These are phyloP conservation scores for Eulimnadia texana DNA, from an alignment of 1,140 invertebrate genomes.

Conservation along the genomic window DNA sequence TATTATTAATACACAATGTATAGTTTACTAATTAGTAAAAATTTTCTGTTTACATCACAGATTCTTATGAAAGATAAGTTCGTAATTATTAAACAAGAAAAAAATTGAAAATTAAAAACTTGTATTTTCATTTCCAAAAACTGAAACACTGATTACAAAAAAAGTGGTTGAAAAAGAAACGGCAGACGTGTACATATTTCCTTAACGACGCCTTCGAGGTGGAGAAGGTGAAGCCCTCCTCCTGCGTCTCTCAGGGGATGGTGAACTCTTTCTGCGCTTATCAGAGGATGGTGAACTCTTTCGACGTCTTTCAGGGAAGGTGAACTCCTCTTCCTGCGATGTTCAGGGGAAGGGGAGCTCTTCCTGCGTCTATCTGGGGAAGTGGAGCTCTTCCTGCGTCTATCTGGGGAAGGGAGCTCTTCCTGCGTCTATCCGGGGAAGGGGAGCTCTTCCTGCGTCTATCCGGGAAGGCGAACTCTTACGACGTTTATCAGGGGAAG, in stretches of 20 bases:
- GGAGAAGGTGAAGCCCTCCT: constrained; percentile 41
- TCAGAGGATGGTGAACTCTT: background rate
- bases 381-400: background rate
- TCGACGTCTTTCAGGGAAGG: constrained; percentile 32
- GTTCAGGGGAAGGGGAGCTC: background rate
- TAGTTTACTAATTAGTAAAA: too few relatives aligned
- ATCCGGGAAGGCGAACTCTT: background rate
- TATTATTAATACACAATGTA: too few relatives aligned
- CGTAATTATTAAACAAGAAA: too few relatives aligned
- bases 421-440: background rate
- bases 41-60: too few relatives aligned
- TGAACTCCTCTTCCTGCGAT: background rate
- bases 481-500: background rate
- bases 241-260: background rate
- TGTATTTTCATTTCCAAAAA: too few relatives aligned
- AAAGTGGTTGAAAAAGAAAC: background rate
- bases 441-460: background rate
- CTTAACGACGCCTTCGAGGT: constrained; percentile 43
- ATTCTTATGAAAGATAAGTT: too few relatives aligned
- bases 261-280: background rate
- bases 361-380: background rate
- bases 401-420: constrained; percentile 32
- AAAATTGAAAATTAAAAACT: too few relatives aligned
- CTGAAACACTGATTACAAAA: too few relatives aligned
- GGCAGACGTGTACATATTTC: background rate